These are phyloP conservation scores for Betta splendens DNA, from an alignment of 2,797 vertebrate genomes.

Conservation along the genomic window DNA sequence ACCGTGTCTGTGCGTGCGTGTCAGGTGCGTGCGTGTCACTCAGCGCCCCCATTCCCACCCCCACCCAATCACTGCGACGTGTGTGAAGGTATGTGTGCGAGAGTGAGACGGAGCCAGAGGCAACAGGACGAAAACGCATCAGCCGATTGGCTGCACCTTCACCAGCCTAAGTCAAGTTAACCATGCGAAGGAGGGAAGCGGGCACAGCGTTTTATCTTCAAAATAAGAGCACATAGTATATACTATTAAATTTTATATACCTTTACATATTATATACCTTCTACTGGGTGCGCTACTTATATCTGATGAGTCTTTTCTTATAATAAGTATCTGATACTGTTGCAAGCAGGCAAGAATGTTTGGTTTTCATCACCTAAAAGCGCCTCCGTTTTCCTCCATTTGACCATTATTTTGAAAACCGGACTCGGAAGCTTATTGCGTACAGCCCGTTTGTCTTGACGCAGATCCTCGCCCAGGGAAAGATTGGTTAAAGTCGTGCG, in stretches of 20 bases:
- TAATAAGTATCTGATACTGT: no score
- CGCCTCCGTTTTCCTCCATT: background rate
- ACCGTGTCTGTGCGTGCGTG: slow-evolving; percentile 41
- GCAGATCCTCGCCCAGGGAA: slow-evolving; percentile 4
- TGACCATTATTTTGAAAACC: slow-evolving; percentile 59
- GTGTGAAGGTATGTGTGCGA: slow-evolving; percentile 10
- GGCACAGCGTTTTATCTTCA: background rate
- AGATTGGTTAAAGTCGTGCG: slow-evolving; percentile 44
- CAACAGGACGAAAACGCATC: slow-evolving; percentile 48
- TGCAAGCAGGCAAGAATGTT: no score
- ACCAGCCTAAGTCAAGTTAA: slow-evolving; percentile 9
- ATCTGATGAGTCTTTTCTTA: no score
- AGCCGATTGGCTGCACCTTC: slow-evolving; percentile 40
- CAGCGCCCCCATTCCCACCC: slow-evolving; percentile 64
- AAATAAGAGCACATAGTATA: slow-evolving; percentile 24
- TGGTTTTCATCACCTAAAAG: background rate
- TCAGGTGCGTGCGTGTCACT: slow-evolving; percentile 63
- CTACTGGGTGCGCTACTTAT: no score
- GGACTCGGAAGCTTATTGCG: background rate
- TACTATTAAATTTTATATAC: no score
- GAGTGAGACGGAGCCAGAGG: background rate
- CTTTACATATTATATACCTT: background rate
- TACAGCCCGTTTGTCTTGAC: background rate
- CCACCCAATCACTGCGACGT: slow-evolving; percentile 17
- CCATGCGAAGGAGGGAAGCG: background rate